Base-by-base conservation (phyloP, 2,797 vertebrate species). In the Pyrocephalus nanus region DNA sequence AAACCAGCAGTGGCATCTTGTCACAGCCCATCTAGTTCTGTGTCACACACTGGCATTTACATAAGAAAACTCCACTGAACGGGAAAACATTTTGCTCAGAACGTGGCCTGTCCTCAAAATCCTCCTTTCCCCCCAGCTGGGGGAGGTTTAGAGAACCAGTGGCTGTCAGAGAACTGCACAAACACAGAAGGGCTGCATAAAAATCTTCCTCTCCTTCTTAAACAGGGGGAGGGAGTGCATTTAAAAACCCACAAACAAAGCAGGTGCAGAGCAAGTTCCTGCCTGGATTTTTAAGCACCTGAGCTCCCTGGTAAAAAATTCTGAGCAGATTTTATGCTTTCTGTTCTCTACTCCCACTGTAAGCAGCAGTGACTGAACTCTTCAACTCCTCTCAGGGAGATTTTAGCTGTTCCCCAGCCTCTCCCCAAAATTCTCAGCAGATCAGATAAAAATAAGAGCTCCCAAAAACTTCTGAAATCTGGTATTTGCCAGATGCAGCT, bases 1-100 rank as follows among this genome's bases (percentile, higher is more conserved):
- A 93, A 79, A 85, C 10, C 93, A 85, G 74, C 91, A 78, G 66
- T 25, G 73, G 50, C 91, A 92, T 72, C 74, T 51, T 90, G 95
- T 75, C 93, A 71, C 77, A 90, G 3, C 3, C 32, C 90, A 85
- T 45, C 80, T 30, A 15, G 3, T 3, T 57, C 20, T 40, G 76
- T 36, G 67, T 21, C 64, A 70, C 51, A 55, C 51, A 4, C 81
- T 93, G 89, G 43, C 93, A 91, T 55, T 71, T 12, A 8, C 21
- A 40, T 2, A 12, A 1, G 9, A 30, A 72, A 95, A 32, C 62
- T 38, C 42, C n/a, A 12, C 0, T 45, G 30, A 62, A 62, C 1
- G 1, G 71, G 73, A 84, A 72, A 93, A 66, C 4, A 2, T 48
- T 38, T 83, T 72, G 42, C 86, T 48, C 80, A 48, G 73, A 64